Evolutionary conservation across 1,140 invertebrate genomes (phyloP).

Genomic region (Tetragnatha versicolor): DNA sequence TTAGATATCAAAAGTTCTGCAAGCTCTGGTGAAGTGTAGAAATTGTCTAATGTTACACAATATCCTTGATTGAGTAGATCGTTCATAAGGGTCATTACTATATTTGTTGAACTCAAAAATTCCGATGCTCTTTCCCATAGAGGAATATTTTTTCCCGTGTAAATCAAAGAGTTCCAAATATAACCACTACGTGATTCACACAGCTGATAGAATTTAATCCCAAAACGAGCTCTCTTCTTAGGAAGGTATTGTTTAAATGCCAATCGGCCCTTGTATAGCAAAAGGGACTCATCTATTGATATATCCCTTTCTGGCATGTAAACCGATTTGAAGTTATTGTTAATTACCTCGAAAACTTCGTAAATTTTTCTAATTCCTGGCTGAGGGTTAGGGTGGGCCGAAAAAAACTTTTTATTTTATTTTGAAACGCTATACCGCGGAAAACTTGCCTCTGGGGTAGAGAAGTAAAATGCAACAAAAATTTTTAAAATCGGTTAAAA

Average conservation of each 20-base stretch:
- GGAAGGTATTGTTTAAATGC: background rate
- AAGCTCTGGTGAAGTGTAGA: no score
- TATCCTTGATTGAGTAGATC: no score
- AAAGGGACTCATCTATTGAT: background rate
- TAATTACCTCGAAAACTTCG: constrained; percentile 7
- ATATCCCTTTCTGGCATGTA: constrained; percentile 1
- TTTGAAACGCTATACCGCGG: no score
- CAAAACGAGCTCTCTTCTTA: background rate
- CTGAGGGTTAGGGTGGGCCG: background rate
- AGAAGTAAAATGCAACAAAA: no score
- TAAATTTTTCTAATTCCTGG: constrained; percentile 33
- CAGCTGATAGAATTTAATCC: constrained; percentile 15
- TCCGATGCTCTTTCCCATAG: no score
- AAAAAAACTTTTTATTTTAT: no score
- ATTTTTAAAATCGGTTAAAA: no score
- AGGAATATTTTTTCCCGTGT: constrained; percentile 10
- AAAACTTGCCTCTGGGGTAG: no score
- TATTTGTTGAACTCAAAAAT: no score
- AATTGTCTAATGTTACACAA: no score
- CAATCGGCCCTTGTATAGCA: background rate
- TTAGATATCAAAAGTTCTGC: no score
- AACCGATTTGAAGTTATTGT: background rate
- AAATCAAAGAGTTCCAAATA: constrained; percentile 2
- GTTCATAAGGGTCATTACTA: no score
- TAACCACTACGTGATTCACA: background rate